Conservation (phyloP, 2,888 invertebrate species). For the Volucella inanis region DNA sequence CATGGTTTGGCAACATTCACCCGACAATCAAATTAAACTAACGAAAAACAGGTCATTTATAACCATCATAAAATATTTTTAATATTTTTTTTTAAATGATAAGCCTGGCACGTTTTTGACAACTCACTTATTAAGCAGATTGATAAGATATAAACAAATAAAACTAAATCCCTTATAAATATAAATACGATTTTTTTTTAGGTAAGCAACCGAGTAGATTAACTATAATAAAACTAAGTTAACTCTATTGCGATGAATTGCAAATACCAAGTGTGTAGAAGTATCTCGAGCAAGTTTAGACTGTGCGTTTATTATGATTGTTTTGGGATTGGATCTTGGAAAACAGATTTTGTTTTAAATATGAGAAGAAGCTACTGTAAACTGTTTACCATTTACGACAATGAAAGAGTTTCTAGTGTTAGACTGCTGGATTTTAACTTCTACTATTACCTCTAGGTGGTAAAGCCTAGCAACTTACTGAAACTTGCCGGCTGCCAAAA, state of each 20-base stretch:
- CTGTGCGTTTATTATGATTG: too few relatives aligned
- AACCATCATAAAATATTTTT: background rate
- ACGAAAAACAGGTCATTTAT: slow-evolving; percentile 5
- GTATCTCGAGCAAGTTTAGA: background rate
- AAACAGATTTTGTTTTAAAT: too few relatives aligned
- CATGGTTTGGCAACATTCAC: background rate
- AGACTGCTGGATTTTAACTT: too few relatives aligned
- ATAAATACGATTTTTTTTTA: background rate
- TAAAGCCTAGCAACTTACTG: too few relatives aligned
- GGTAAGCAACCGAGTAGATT: background rate
- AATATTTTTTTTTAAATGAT: slow-evolving; percentile 2
- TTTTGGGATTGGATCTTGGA: too few relatives aligned
- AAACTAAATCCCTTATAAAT: background rate
- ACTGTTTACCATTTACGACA: too few relatives aligned
- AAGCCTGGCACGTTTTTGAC: slow-evolving; percentile 15
- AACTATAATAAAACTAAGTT: background rate
- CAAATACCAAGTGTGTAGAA: background rate
- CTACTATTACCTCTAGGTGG: too few relatives aligned
- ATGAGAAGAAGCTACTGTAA: too few relatives aligned
- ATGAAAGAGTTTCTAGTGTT: too few relatives aligned
- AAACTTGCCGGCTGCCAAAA: too few relatives aligned
- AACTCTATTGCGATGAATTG: slow-evolving; percentile 13
- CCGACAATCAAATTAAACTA: background rate
- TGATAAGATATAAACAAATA: slow-evolving; percentile 28
- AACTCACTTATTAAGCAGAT: slow-evolving; percentile 26